Base-by-base conservation (phyloP, 2,888 invertebrate species). In the Antheraea yamamai region DNA sequence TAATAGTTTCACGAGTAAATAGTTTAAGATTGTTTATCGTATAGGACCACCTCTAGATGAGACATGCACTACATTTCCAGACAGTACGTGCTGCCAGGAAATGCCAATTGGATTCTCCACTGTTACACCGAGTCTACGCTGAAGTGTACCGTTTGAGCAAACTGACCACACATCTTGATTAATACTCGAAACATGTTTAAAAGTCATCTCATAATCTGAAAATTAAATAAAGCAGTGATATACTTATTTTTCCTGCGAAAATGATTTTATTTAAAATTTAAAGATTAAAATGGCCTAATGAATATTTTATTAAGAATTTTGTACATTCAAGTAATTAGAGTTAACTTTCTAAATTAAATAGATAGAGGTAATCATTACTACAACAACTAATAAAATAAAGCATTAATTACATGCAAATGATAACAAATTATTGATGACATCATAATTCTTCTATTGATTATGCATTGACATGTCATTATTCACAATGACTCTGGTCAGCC, bases 161-260 rank as follows among this genome's bases (percentile, higher is more conserved):
- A 97, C 95, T 0, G 97, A 97, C 98, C 98, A 98, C 70, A 98
- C 97, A 87, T 97, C 97, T 23, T 93, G 91, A 73, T 95, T 95
- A 72, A 96, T 96, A 58, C 97, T 96, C 14, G 97, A 97, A 2
- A 98, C 95, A 75, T 97, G 96, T 82, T 97, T 97, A 85, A 97
- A 97, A 30, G 96, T 83, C 77, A 87, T 84, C 76, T 95, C 94
- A 78, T 88, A 87, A 77, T 95, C 95, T 93, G 82, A 73, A 78
- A 85, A 83, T 74, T 68, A 74, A 47, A 51, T 51, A 20, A 51
- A 52, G 18, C 10, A 14, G 64, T 64, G 3, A 16, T 14, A 26
- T 12, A 14, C 14, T 8, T 2, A 55, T 18, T 58, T n/a, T 58
- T 58, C n/a, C 6, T 58, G 1, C 8, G 20, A n/a, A 58, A 58